Conservation (phyloP, 2,113 vertebrate species). For the Numenius arquata region DNA sequence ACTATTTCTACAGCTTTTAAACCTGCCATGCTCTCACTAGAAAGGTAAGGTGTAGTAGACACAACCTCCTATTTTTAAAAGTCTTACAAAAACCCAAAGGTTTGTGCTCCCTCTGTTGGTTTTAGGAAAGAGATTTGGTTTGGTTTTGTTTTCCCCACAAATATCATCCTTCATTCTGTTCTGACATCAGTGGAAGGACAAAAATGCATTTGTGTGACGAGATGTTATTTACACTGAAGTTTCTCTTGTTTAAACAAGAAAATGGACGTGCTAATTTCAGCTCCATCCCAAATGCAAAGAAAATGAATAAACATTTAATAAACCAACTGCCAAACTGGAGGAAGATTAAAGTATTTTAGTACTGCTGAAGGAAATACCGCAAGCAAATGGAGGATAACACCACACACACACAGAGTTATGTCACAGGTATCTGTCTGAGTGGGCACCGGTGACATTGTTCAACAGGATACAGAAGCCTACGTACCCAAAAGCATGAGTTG, state of each 20-base stretch:
- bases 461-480: neutral
- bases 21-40: neutral
- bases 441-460: neutral
- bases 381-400: neutral
- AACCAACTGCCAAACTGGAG: slow-evolving; percentile 46
- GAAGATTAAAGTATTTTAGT: slow-evolving; percentile 46
- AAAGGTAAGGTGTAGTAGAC: slow-evolving; percentile 9
- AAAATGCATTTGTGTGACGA: neutral
- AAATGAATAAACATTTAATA: slow-evolving; percentile 53
- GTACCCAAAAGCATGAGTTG: fast-evolving
- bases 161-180: slow-evolving; percentile 41
- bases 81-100: neutral
- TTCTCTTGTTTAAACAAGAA: slow-evolving; percentile 57
- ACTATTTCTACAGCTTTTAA: neutral
- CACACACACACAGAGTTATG: neutral
- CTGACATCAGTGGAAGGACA: slow-evolving; percentile 10
- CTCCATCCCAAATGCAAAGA: slow-evolving; percentile 47
- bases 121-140: slow-evolving; percentile 37
- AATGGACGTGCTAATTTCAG: slow-evolving; percentile 57
- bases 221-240: slow-evolving; percentile 43
- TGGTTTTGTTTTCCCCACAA: slow-evolving; percentile 22
- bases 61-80: neutral
- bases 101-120: slow-evolving; percentile 71
- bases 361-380: neutral
- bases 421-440: neutral